Conservation (phyloP, 92 coral and sea anemone genomes). For the Pocillopora meandrina region DNA sequence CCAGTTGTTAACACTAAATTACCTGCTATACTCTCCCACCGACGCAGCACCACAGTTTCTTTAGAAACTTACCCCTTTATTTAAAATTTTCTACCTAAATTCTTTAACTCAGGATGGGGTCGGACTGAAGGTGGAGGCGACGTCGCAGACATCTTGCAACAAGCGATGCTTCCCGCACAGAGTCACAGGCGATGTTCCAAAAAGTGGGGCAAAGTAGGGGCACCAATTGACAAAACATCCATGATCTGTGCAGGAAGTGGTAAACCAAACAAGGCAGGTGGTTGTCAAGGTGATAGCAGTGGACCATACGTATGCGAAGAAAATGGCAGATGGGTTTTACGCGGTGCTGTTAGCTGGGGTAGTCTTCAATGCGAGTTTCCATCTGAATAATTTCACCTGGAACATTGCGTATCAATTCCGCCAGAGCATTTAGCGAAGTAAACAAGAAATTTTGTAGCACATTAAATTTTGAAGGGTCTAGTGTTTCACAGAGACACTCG, state of each 20-base stretch:
- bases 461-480: too few relatives aligned
- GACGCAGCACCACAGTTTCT: too few relatives aligned
- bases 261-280: conserved; percentile 5
- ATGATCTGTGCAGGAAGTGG: conserved; percentile 53
- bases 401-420: too few relatives aligned
- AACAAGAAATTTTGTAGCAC: too few relatives aligned
- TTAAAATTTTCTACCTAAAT: too few relatives aligned
- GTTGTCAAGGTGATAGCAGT: conserved; percentile 79
- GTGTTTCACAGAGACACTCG: too few relatives aligned
- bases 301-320: conserved; percentile 71
- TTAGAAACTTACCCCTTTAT: too few relatives aligned
- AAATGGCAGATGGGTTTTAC: conserved; percentile 63
- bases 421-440: too few relatives aligned
- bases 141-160: conserved; percentile 40
- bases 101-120: conserved; percentile 50
- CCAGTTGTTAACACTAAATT: too few relatives aligned
- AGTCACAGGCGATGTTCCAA: conserved; percentile 6
- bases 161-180: conserved; percentile 53
- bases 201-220: background rate
- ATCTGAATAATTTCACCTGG: too few relatives aligned
- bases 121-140: conserved; percentile 45
- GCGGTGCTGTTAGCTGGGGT: conserved; percentile 78
- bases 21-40: too few relatives aligned
- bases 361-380: too few relatives aligned
- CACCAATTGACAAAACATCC: conserved; percentile 35